Base-by-base conservation (phyloP, 1,140 invertebrate species). In the Dufourea novaeangliae region DNA sequence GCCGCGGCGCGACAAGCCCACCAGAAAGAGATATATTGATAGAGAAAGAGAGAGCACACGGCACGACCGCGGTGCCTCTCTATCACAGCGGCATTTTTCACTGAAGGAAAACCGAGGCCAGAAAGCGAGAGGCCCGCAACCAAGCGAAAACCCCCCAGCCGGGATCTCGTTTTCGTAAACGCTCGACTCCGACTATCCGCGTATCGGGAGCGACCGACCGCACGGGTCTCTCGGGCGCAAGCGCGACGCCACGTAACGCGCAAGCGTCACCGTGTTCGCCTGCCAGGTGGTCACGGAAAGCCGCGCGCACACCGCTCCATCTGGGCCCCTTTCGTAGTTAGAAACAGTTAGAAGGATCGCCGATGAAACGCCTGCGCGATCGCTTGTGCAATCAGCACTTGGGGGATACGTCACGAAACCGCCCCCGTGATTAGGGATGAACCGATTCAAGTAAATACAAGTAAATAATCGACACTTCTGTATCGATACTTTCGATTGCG, bases 41-140 rank as follows among this genome's bases (percentile, higher is more conserved):
- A n/a, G n/a, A n/a, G n/a, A n/a, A n/a, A n/a, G 59, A 50, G 56
- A 83, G 81, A 83, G 68, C 68, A 79, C 82, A 80, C 70, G 71
- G 61, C 62, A 80, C 85, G 77, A n/a, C n/a, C 77, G 61, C 73
- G 73, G 41, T 50, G 20, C 17, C 63, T 78, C 77, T 67, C 70
- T 77, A 72, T 87, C 86, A 81, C 67, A 83, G 86, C 85, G 85
- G 77, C 85, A 87, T 87, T 87, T n/a, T 87, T 88, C 75, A 86
- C 83, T 84, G 70, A 84, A 25, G 67, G 73, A 84, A 79, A 64
- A 56, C 32, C 59, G 70, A 59, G 50, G 62, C 83, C 61, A 54
- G 67, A 76, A 69, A 70, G 56, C 79, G 72, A 79, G 78, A 72
- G 75, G 59, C 61, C 62, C 56, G 64, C 62, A 62, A 32, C 56